Conservation (phyloP, 2,888 invertebrate species). For the Hyppa rectilinea region DNA sequence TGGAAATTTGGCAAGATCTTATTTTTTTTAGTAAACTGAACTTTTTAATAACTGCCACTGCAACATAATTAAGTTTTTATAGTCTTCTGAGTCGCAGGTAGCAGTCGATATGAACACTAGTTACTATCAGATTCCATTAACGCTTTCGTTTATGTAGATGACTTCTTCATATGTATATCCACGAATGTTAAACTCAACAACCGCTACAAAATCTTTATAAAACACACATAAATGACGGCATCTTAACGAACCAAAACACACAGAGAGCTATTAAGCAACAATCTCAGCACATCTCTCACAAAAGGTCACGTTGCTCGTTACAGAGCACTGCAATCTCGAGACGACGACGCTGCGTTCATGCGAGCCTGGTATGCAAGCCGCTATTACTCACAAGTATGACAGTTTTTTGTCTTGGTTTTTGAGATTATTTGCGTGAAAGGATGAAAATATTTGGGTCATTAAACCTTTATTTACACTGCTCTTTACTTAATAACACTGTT, state of each 20-base stretch:
- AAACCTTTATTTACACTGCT: constrained; percentile 22
- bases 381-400: constrained; percentile 55
- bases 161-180: background rate
- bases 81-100: too few species aligned
- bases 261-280: constrained; percentile 58
- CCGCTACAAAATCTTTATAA: constrained; percentile 12
- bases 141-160: background rate
- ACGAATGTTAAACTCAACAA: background rate
- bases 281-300: constrained; percentile 57
- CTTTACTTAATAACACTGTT: too few species aligned
- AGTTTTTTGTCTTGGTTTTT: constrained; percentile 37
- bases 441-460: constrained; percentile 47
- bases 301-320: constrained; percentile 65
- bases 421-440: constrained; percentile 8
- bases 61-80: too few species aligned
- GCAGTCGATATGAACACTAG: background rate
- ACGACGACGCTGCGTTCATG: constrained; percentile 59
- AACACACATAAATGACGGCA: constrained; percentile 37
- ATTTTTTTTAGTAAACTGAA: background rate
- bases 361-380: constrained; percentile 59
- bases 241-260: constrained; percentile 58
- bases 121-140: background rate
- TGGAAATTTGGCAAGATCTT: background rate
- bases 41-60: too few species aligned
- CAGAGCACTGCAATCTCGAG: constrained; percentile 67